Evolutionary conservation across 2,888 invertebrate genomes (phyloP).

Genomic region (Geophilus truncorum): DNA sequence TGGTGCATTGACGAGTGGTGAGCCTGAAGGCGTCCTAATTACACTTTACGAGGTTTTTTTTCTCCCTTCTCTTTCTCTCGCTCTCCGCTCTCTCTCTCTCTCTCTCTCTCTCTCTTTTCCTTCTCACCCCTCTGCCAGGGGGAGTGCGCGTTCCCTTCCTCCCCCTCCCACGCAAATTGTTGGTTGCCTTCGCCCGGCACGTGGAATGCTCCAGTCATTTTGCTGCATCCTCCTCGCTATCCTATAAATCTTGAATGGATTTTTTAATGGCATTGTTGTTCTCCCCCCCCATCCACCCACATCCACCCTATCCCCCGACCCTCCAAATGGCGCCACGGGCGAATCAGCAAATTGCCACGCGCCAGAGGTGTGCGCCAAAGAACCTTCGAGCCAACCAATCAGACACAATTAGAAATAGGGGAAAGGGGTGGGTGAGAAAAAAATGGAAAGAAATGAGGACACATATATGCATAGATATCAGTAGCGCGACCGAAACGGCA

Average conservation of each 20-base stretch:
- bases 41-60: conserved; percentile 17
- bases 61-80: conserved; percentile 8
- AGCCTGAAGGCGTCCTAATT: conserved; percentile 20
- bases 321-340: conserved; percentile 20
- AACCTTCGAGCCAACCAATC: conserved; percentile 12
- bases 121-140: conserved; percentile 12
- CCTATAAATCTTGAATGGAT: conserved; percentile 28
- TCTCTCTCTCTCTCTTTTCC: neutral
- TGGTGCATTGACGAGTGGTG: conserved; percentile 20
- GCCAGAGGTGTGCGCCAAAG: conserved; percentile 20
- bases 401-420: conserved; percentile 16
- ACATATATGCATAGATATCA: neutral
- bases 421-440: neutral
- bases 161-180: conserved; percentile 20
- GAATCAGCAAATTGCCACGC: conserved; percentile 20
- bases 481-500: neutral
- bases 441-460: neutral
- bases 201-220: conserved; percentile 20
- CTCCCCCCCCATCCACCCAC: conserved; percentile 29
- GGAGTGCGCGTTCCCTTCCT: conserved; percentile 15
- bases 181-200: conserved; percentile 20
- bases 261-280: conserved; percentile 30
- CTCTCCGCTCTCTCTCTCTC: neutral
- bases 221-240: conserved; percentile 18
- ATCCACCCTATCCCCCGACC: neutral